Evolutionary conservation across 2,113 vertebrate species (phyloP).

Genomic region (Tupaia tana): DNA sequence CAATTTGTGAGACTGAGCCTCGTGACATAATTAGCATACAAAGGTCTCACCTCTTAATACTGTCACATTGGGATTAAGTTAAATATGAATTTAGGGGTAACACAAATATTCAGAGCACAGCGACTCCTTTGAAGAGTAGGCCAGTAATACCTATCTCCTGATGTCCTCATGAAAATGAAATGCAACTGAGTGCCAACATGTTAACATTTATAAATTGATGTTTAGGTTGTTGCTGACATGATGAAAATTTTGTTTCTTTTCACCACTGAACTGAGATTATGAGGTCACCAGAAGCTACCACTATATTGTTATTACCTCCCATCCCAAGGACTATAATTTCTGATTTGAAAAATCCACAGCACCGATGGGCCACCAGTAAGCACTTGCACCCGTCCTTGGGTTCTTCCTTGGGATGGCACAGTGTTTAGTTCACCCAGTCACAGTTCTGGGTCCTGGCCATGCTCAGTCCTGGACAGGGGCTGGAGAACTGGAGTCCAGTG

Average conservation of each 20-base stretch:
- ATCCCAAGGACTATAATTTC: neutral
- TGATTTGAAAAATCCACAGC: neutral
- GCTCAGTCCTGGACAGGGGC: neutral
- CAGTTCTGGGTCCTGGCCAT: accelerated
- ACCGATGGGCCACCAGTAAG: neutral
- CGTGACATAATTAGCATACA: too few relatives aligned
- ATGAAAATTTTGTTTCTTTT: neutral
- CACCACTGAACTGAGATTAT: too few relatives aligned
- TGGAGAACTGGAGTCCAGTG: accelerated
- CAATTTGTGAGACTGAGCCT: neutral
- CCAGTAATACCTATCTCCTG: accelerated
- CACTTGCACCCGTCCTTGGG: neutral
- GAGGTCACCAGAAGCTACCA: neutral
- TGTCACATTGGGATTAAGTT: neutral
- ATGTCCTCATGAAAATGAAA: neutral
- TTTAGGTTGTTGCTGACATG: accelerated
- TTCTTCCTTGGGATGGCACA: neutral
- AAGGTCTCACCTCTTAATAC: neutral
- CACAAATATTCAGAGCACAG: too few relatives aligned
- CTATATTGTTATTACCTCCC: neutral
- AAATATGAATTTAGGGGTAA: neutral
- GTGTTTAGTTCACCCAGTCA: neutral
- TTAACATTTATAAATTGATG: neutral
- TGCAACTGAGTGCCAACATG: accelerated
- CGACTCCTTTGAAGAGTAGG: neutral